These are phyloP conservation scores for Melanerpes formicivorus DNA, from an alignment of 2,113 vertebrate genomes.

Conservation along the genomic window DNA sequence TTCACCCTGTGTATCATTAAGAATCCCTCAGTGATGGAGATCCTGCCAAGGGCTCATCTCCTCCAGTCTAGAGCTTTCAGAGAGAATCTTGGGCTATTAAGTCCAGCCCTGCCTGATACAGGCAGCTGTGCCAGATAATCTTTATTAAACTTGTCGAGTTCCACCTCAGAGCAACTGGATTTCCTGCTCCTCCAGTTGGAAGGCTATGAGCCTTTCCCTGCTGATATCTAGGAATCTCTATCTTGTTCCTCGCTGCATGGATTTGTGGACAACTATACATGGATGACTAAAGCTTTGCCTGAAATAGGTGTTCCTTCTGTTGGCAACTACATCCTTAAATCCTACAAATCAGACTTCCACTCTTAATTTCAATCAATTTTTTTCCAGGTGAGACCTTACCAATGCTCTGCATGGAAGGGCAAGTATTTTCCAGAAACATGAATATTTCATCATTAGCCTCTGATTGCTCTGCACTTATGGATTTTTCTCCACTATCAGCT, in stretches of 20 bases:
- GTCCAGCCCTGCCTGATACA: background rate
- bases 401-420: background rate
- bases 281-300: background rate
- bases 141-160: background rate
- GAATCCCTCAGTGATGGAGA: background rate
- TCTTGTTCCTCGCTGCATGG: background rate
- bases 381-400: background rate
- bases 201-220: background rate
- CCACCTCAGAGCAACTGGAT: background rate
- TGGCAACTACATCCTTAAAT: background rate
- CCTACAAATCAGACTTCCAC: background rate
- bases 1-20: background rate
- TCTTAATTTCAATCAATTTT: background rate
- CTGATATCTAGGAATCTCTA: background rate
- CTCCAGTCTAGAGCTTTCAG: background rate
- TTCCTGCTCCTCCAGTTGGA: background rate
- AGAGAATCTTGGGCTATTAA: background rate
- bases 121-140: background rate
- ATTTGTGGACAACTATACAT: background rate
- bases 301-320: background rate
- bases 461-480: background rate
- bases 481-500: background rate
- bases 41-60: conserved; percentile 16
- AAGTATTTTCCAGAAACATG: background rate
- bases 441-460: background rate